Evolutionary conservation across 2,113 vertebrate species (phyloP).

Genomic region (Capreolus pygargus): DNA sequence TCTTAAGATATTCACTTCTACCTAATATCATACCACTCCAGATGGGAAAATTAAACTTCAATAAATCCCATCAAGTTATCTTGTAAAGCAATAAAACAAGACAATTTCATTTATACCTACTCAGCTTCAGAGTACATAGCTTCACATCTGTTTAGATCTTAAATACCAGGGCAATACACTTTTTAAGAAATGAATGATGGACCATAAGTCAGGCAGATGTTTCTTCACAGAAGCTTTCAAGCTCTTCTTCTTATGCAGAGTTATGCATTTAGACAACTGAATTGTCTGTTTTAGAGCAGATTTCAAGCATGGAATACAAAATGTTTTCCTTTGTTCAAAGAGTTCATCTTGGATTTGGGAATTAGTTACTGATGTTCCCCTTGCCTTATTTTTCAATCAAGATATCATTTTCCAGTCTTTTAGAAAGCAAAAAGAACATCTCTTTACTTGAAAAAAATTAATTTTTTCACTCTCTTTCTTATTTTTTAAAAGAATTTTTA

Average conservation of each 20-base stretch:
- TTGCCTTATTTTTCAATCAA: not conserved
- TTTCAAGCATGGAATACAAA: slow-evolving; percentile 10
- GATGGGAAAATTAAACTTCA: not conserved
- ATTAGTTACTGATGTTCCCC: not conserved
- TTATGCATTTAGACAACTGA: not conserved
- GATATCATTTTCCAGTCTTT: not conserved
- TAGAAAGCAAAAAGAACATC: not conserved
- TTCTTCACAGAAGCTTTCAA: slow-evolving; percentile 23
- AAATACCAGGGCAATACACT: not conserved
- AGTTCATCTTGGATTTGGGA: not conserved
- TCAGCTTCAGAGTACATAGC: slow-evolving; percentile 5
- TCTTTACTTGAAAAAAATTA: not conserved
- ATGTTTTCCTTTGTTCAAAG: not conserved
- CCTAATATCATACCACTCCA: not conserved
- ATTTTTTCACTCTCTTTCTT: not conserved
- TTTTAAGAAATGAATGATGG: slow-evolving; percentile 8
- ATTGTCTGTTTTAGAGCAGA: not conserved
- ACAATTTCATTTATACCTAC: slow-evolving; percentile 5
- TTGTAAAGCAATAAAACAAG: slow-evolving; percentile 12
- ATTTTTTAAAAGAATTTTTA: slow-evolving; percentile 40
- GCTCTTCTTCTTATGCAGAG: not conserved
- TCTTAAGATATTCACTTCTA: not conserved
- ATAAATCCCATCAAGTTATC: not conserved
- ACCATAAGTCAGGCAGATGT: slow-evolving; percentile 44
- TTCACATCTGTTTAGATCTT: slow-evolving; percentile 23